phyloP scores from a whole-genome alignment of 2,113 vertebrate species.

The Trematomus loennbergii region DNA sequence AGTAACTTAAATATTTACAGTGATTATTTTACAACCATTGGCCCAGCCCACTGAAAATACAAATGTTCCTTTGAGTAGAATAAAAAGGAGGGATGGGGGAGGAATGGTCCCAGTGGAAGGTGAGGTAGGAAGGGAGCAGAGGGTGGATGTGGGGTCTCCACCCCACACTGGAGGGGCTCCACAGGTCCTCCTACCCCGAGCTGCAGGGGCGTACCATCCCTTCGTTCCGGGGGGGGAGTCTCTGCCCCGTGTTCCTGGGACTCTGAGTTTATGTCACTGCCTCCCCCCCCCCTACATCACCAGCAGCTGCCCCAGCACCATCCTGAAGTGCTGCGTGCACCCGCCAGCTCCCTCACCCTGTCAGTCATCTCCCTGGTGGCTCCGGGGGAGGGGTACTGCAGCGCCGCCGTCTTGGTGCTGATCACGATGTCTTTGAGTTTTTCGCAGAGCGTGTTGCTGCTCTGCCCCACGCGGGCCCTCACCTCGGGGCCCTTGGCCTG shows the following conservation, averaged over 20 bases:
- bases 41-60: slow-evolving; percentile 74
- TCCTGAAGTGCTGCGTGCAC: slow-evolving; percentile 94
- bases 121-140: slow-evolving; percentile 9
- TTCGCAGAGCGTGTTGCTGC: slow-evolving; percentile 95
- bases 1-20: slow-evolving; percentile 87
- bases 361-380: slow-evolving; percentile 95
- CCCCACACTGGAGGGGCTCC: slow-evolving; percentile 25
- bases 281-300: slow-evolving; percentile 74
- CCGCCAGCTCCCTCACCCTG: slow-evolving; percentile 90
- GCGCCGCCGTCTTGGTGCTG: slow-evolving; percentile 93
- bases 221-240: background rate
- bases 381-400: slow-evolving; percentile 91
- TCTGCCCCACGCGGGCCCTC: slow-evolving; percentile 91
- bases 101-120: slow-evolving; percentile 37
- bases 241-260: slow-evolving; percentile 16
- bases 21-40: slow-evolving; percentile 81
- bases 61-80: slow-evolving; percentile 51
- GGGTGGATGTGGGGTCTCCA: slow-evolving; percentile 9
- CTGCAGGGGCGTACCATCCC: background rate
- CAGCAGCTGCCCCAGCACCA: slow-evolving; percentile 91
- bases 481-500: slow-evolving; percentile 93
- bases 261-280: slow-evolving; percentile 24
- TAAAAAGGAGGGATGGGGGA: slow-evolving; percentile 61
- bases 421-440: slow-evolving; percentile 96
- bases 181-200: background rate